phyloP scores from a whole-genome alignment of 92 coral and sea anemone genomes.

The Hydrozoanthus gracilis region DNA sequence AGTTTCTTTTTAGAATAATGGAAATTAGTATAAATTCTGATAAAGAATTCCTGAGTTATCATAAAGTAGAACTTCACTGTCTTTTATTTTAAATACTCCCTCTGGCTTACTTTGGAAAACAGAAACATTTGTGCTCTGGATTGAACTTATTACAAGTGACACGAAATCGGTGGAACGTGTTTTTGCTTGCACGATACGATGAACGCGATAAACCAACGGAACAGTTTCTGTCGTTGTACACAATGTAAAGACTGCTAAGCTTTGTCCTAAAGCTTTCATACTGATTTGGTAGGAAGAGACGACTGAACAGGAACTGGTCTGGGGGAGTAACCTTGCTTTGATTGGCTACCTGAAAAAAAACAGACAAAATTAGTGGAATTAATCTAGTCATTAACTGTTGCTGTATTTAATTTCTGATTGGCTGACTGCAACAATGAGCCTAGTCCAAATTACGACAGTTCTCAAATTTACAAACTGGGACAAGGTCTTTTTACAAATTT shows the following conservation, averaged over 20 bases:
- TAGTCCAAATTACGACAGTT: no score
- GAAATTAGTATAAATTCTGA: no score
- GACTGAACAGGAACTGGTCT: conserved; percentile 10
- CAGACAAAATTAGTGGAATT: no score
- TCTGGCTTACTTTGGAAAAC: neutral
- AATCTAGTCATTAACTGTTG: no score
- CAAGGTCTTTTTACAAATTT: no score
- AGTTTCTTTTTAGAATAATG: no score
- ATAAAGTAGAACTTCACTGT: neutral
- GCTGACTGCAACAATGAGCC: no score
- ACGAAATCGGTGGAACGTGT: neutral
- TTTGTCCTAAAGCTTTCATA: conserved; percentile 9
- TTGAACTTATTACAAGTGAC: neutral
- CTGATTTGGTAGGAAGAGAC: neutral
- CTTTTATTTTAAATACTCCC: no score
- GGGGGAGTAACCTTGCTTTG: neutral
- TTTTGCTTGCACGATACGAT: neutral
- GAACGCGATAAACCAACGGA: conserved; percentile 15
- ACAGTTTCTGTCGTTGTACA: conserved; percentile 6
- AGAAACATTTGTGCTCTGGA: neutral
- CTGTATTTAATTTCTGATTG: no score
- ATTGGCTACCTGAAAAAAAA: neutral
- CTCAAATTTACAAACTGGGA: no score
- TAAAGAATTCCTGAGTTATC: neutral
- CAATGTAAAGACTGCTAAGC: neutral